Evolutionary conservation across 2,888 invertebrate genomes (phyloP).

Genomic region (Tetranychus piercei): DNA sequence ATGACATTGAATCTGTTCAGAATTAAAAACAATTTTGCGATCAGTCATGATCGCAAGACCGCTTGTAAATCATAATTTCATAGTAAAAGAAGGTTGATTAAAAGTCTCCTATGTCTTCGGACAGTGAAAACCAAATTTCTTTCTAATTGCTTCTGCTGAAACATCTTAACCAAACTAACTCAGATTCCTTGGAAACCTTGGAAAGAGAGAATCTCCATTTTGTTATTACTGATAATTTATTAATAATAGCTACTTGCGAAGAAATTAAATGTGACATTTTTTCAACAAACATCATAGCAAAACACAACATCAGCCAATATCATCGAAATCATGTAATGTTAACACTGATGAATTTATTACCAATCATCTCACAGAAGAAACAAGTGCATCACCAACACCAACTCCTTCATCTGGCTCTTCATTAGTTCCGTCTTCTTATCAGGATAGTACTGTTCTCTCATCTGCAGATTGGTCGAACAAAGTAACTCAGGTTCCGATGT

Average conservation of each 20-base stretch:
- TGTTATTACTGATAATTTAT: constrained; percentile 61
- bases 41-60: no score
- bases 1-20: no score
- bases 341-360: neutral
- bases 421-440: neutral
- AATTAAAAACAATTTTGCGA: no score
- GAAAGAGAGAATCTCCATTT: constrained; percentile 73
- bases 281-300: constrained; percentile 24
- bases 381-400: neutral
- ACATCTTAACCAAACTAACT: neutral
- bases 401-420: constrained; percentile 7
- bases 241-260: constrained; percentile 61
- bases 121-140: neutral
- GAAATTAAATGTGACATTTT: constrained; percentile 34
- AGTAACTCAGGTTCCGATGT: neutral
- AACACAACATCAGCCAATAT: neutral
- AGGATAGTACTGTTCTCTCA: neutral
- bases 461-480: neutral
- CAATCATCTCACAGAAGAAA: neutral
- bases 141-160: neutral
- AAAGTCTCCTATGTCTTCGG: neutral
- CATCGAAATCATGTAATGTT: neutral
- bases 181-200: constrained; percentile 31
- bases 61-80: no score
- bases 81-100: no score